phyloP scores from a whole-genome alignment of 2,113 vertebrate genomes.

The Pungitius pungitius region DNA sequence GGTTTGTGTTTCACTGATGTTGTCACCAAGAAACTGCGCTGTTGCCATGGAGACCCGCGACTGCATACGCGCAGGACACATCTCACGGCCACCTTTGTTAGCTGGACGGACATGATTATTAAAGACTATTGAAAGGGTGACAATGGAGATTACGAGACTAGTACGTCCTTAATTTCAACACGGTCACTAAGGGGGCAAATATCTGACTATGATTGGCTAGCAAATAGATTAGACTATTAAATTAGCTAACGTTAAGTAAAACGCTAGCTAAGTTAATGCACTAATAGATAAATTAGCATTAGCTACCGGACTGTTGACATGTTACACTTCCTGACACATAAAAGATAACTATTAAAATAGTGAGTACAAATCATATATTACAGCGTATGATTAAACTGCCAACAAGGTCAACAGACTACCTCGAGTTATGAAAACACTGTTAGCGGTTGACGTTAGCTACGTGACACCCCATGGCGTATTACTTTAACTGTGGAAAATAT shows the following conservation, averaged over 20 bases:
- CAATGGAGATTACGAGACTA: neutral
- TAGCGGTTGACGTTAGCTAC: slow-evolving; percentile 6
- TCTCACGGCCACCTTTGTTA: slow-evolving; percentile 54
- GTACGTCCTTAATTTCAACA: neutral
- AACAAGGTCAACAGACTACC: slow-evolving; percentile 43
- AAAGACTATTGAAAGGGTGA: no score
- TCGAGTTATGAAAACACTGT: neutral
- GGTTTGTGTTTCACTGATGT: neutral
- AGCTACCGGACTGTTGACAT: neutral
- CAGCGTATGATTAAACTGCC: neutral
- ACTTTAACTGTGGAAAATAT: neutral
- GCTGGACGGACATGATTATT: slow-evolving; percentile 43
- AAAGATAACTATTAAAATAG: accelerated
- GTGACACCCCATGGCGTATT: neutral
- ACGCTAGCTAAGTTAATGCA: neutral
- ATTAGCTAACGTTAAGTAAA: no score
- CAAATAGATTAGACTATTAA: neutral
- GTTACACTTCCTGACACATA: neutral
- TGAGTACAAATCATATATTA: neutral
- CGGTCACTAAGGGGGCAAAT: no score
- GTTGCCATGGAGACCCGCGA: slow-evolving; percentile 40
- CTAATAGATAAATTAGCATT: neutral
- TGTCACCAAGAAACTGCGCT: neutral
- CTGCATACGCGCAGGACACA: slow-evolving; percentile 36
- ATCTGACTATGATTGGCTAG: no score